phyloP scores from a whole-genome alignment of 2,113 vertebrate species.

The Verasper variegatus region DNA sequence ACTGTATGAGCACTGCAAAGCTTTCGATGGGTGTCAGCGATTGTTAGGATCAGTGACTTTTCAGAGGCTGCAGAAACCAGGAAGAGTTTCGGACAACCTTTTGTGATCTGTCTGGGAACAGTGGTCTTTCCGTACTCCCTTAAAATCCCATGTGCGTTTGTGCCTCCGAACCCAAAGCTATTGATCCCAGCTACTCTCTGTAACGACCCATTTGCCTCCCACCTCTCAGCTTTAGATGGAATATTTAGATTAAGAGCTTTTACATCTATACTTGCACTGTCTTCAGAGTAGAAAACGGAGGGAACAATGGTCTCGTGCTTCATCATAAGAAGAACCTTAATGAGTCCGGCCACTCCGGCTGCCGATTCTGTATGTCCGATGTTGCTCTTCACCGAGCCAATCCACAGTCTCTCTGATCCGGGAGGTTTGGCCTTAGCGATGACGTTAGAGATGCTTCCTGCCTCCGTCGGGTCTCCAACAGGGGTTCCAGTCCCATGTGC shows the following conservation, averaged over 20 bases:
- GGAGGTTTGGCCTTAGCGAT: conserved; percentile 77
- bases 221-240: conserved; percentile 79
- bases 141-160: conserved; percentile 87
- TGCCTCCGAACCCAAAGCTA: conserved; percentile 91
- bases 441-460: conserved; percentile 79
- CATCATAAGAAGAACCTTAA: conserved; percentile 93
- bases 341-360: conserved; percentile 87
- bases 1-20: conserved; percentile 59
- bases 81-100: conserved; percentile 77
- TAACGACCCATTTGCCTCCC: conserved; percentile 74
- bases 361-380: conserved; percentile 90
- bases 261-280: conserved; percentile 80
- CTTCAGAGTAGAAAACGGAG: conserved; percentile 85
- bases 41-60: conserved; percentile 78
- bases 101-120: conserved; percentile 30
- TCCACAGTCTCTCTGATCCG: conserved; percentile 63
- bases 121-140: conserved; percentile 76
- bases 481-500: conserved; percentile 87
- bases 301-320: conserved; percentile 87
- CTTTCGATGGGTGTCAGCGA: conserved; percentile 77
- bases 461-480: conserved; percentile 84
- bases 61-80: conserved; percentile 85
- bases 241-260: conserved; percentile 81
- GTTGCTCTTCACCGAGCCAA: conserved; percentile 89
- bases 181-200: conserved; percentile 87